Base-by-base conservation (phyloP, 2,888 invertebrate genomes). In the Plebejus anna region DNA sequence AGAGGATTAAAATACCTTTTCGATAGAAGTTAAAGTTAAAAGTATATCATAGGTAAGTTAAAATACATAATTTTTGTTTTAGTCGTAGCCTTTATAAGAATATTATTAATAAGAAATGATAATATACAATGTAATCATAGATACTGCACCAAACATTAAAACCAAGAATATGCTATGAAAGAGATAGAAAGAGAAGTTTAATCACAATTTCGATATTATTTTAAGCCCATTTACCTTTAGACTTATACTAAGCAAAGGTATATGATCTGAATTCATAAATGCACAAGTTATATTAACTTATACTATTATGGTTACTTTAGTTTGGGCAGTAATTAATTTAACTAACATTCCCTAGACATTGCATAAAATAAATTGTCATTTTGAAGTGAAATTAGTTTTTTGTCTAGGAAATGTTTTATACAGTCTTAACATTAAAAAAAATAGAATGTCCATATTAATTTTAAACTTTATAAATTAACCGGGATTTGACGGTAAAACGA, bases 101-200 rank as follows among this genome's bases (percentile, higher is more conserved):
- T 87, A 86, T 88, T 87, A 87, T 86, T 87, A 88, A 88, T 87
- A 88, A 88, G 88, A 87, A 85, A 93, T 93, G 92, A 87, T 86
- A 91, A 92, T 93, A 89, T 92, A 92, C 93, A 93, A 93, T 92
- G 93, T 90, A 88, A 92, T 91, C 90, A 93, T 90, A 90, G 83
- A 90, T 91, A 89, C 94, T 92, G 93, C 92, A 91, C 92, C 93
- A 93, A 92, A 91, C 90, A 89, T 90, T 90, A 90, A 89, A 90
- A 90, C 90, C 89, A 91, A 89, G 86, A 88, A 87, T 90, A 91
- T 89, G 88, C 89, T 89, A 88, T 89, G 88, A 89, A 85, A 89
- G 82, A 89, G 85, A 89, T 87, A 84, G 85, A 84, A 86, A 89
- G 88, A 84, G 85, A 84, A 86, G 83, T 84, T 86, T 85, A 88